Percentiles rank a stretch among this genome's conserved stretches.
These are phyloP conservation scores for Apostichopus leukothele DNA, from an alignment of 53 echinoderm and acorn worm species.

Conservation along the genomic window DNA sequence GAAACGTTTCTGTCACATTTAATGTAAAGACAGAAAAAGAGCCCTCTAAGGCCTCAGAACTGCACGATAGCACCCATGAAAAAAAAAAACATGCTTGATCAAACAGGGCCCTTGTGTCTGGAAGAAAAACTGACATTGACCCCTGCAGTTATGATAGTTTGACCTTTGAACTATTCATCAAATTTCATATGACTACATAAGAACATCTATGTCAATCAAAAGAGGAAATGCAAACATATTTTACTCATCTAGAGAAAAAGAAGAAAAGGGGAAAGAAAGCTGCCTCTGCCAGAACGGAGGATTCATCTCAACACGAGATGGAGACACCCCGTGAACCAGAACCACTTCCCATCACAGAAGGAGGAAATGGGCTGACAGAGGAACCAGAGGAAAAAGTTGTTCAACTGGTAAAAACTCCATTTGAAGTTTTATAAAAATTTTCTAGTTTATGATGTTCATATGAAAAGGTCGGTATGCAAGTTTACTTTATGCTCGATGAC, in stretches of 20 bases:
- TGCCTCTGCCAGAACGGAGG: constrained; percentile 77
- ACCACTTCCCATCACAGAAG: constrained; percentile 42
- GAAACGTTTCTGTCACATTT: too few species aligned
- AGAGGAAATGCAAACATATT: neutral
- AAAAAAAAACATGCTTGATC: too few species aligned
- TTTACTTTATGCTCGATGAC: too few species aligned
- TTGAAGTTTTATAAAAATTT: neutral
- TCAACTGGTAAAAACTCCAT: constrained; percentile 17
- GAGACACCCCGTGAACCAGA: constrained; percentile 54
- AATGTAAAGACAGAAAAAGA: too few species aligned
- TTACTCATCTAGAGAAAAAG: constrained; percentile 64
- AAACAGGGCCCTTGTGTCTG: too few species aligned
- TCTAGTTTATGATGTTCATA: neutral
- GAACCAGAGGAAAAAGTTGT: constrained; percentile 39
- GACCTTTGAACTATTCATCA: too few species aligned
- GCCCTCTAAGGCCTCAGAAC: too few species aligned
- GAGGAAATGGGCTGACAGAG: constrained; percentile 34
- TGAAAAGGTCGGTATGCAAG: neutral
- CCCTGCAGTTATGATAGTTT: too few species aligned
- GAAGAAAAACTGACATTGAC: too few species aligned
- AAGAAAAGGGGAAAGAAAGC: constrained; percentile 77
- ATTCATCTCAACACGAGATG: constrained; percentile 63
- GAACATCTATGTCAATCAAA: too few species aligned
- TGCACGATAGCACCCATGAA: too few species aligned
- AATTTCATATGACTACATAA: too few species aligned